phyloP scores from a whole-genome alignment of 2,888 invertebrate genomes.

The Chymomyza fuscimana region DNA sequence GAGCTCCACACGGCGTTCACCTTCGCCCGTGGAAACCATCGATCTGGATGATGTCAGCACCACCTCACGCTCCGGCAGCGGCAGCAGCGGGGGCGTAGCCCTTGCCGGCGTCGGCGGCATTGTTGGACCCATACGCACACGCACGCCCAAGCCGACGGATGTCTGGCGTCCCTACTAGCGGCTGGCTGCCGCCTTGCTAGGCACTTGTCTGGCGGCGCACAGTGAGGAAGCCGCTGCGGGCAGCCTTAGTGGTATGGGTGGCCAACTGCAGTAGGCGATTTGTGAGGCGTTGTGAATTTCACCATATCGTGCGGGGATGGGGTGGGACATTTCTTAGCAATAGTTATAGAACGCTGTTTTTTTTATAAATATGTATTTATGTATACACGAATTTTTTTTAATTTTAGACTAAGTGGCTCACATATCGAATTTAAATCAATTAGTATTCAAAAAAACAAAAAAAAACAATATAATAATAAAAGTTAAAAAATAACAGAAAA shows the following conservation, averaged over 20 bases:
- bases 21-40: constrained; percentile 81
- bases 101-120: constrained; percentile 46
- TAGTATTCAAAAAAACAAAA: constrained; percentile 43
- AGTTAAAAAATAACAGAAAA: constrained; percentile 18
- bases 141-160: constrained; percentile 82
- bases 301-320: constrained; percentile 3
- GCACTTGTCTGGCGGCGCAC: constrained; percentile 60
- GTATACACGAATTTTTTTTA: constrained; percentile 13
- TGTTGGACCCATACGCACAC: constrained; percentile 78
- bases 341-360: neutral
- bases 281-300: constrained; percentile 2
- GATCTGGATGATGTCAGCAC: constrained; percentile 76
- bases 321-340: neutral
- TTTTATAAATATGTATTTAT: neutral
- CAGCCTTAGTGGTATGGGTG: constrained; percentile 18
- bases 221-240: constrained; percentile 15
- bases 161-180: constrained; percentile 89
- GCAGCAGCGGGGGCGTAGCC: constrained; percentile 40
- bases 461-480: constrained; percentile 33
- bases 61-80: constrained; percentile 70
- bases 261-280: constrained; percentile 3
- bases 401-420: constrained; percentile 59
- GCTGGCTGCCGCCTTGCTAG: constrained; percentile 73
- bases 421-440: constrained; percentile 78
- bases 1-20: constrained; percentile 81